Percentiles rank a stretch among this genome's conserved stretches.
phyloP scores from a whole-genome alignment of 2,797 vertebrate genomes.

The Crocodylus rhombifer region DNA sequence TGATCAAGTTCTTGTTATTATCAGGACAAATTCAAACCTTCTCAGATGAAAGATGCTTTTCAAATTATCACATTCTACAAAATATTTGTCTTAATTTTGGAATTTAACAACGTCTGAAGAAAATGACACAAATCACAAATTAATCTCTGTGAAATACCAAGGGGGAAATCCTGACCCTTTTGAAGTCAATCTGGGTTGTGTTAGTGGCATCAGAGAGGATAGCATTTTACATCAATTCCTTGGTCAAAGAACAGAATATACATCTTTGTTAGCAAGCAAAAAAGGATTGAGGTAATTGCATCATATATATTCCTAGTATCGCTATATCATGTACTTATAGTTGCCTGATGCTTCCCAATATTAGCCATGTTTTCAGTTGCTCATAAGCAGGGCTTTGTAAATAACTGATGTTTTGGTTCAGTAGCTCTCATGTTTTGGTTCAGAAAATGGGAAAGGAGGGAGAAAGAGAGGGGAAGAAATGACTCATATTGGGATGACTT shows the following conservation, averaged over 20 bases:
- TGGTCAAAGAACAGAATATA: constrained; percentile 46
- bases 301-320: neutral
- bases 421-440: too few species aligned
- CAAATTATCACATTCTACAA: constrained; percentile 53
- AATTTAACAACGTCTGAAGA: constrained; percentile 56
- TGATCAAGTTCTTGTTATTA: constrained; percentile 78
- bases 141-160: constrained; percentile 2
- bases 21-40: constrained; percentile 67
- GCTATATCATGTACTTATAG: neutral
- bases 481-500: too few species aligned
- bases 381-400: neutral
- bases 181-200: constrained; percentile 42
- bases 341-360: neutral
- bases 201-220: constrained; percentile 35
- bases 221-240: constrained; percentile 58
- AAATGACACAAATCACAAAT: constrained; percentile 50
- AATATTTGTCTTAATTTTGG: constrained; percentile 69
- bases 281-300: constrained; percentile 6
- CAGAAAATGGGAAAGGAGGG: too few species aligned
- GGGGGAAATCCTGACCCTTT: constrained; percentile 14
- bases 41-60: constrained; percentile 68
- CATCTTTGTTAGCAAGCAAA: constrained; percentile 19
- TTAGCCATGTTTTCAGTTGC: neutral
- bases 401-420: too few species aligned
- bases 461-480: too few species aligned